Conservation (phyloP, 2,888 invertebrate species). For the Orchesellides sinensis region DNA sequence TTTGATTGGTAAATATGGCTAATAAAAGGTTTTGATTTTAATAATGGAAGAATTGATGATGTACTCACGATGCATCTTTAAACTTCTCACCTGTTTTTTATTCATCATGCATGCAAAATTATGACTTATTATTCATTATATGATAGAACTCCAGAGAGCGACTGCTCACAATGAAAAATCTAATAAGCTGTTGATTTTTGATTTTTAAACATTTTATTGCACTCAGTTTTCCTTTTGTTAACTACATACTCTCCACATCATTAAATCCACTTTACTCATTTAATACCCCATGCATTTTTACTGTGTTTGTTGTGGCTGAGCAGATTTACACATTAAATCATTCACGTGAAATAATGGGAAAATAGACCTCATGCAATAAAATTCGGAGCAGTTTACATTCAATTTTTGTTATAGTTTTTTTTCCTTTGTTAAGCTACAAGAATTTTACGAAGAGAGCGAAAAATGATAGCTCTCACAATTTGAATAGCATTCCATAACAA, state of each 20-base stretch:
- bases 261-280: constrained; percentile 45
- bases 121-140: too few species aligned
- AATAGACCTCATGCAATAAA: neutral
- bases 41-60: too few species aligned
- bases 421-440: too few species aligned
- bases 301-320: too few species aligned
- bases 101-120: too few species aligned
- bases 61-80: too few species aligned
- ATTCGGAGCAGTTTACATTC: neutral
- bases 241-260: constrained; percentile 48
- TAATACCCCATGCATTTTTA: neutral
- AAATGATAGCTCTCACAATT: constrained; percentile 1
- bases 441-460: neutral
- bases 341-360: neutral
- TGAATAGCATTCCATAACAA: constrained; percentile 10
- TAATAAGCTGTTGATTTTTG: constrained; percentile 18
- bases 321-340: neutral
- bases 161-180: constrained; percentile 30
- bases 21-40: too few species aligned
- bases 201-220: constrained; percentile 25
- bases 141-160: too few species aligned
- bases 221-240: constrained; percentile 47
- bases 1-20: too few species aligned
- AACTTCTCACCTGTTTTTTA: too few species aligned
- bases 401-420: neutral